Evolutionary conservation across 1,140 invertebrate genomes (phyloP), one percentile per base, ranked within the genome.

Genomic region (Drosophila oshimai): DNA sequence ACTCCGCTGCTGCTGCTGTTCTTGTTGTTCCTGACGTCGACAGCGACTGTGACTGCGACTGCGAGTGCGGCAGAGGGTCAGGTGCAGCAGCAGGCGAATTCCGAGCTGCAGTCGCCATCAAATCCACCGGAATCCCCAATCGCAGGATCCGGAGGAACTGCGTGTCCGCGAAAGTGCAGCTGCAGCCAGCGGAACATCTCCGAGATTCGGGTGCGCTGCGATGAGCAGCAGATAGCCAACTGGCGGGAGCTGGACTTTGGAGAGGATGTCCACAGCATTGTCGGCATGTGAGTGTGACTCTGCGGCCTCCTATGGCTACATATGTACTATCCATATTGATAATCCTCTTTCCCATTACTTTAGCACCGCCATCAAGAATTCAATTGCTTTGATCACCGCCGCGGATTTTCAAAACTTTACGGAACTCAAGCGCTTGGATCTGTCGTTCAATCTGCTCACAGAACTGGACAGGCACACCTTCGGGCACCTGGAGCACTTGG

Each of bases 321-420:
- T 4, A n/a, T n/a, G n/a, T n/a, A n/a, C n/a, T n/a, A n/a, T 6
- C 31, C 13, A 7, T 7, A 51, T 5, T 18, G 10, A 7, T n/a
- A 57, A 46, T 39, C 4, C 2, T 28, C 28, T 9, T n/a, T 22
- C 4, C 36, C 26, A 51, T 17, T 18, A 6, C 6, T 64, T 92
- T 90, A 95, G 95, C 76, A 94, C 95, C 90, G 92, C 97, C 42
- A 95, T 94, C 77, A 93, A 94, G 80, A 98, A 98, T 90, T 93
- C 94, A 69, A 95, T 98, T 89, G 92, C 92, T 9, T 89, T 92
- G 18, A 94, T 98, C 67, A 93, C 95, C 87, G 92, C 93, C n/a
- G 93, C 95, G 89, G 94, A 95, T 39, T 97, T 96, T 75, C 92
- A 92, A 72, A 94, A 94, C 79, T 92, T 95, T 64, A 93, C 92